phyloP scores from a whole-genome alignment of 2,888 invertebrate species.

The Trichacis sp. region DNA sequence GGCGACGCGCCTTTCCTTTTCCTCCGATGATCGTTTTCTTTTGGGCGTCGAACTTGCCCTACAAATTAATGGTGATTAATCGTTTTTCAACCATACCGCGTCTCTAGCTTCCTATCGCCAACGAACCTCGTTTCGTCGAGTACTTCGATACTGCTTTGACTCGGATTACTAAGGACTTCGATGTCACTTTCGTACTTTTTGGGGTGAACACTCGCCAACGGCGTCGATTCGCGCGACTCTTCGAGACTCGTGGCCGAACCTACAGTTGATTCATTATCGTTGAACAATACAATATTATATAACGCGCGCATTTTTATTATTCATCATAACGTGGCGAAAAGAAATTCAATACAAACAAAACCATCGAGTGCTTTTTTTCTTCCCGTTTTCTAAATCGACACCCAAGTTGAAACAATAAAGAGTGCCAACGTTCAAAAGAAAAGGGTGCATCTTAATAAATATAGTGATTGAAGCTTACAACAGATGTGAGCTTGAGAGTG shows the following conservation, averaged over 20 bases:
- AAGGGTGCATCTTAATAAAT: constrained; percentile 51
- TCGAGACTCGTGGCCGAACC: constrained; percentile 69
- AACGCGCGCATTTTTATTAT: no score
- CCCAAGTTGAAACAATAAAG: no score
- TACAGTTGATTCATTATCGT: no score
- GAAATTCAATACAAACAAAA: no score
- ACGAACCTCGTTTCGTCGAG: constrained; percentile 70
- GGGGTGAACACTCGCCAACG: constrained; percentile 56
- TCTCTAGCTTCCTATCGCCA: background rate
- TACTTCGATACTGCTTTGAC: constrained; percentile 79
- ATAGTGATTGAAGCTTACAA: constrained; percentile 66
- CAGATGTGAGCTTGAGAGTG: constrained; percentile 63
- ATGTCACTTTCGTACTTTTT: constrained; percentile 76
- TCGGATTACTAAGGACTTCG: constrained; percentile 79
- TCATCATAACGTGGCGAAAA: no score
- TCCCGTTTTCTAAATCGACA: no score
- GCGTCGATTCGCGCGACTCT: constrained; percentile 65
- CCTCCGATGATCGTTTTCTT: constrained; percentile 70
- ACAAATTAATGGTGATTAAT: constrained; percentile 14
- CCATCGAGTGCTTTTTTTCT: no score
- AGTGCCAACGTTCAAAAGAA: no score
- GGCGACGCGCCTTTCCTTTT: constrained; percentile 71
- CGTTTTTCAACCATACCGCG: no score
- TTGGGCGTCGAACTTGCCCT: constrained; percentile 63
- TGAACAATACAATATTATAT: no score